Conservation (phyloP, 2,888 invertebrate genomes). For the Lissocephala sabroskyi region DNA sequence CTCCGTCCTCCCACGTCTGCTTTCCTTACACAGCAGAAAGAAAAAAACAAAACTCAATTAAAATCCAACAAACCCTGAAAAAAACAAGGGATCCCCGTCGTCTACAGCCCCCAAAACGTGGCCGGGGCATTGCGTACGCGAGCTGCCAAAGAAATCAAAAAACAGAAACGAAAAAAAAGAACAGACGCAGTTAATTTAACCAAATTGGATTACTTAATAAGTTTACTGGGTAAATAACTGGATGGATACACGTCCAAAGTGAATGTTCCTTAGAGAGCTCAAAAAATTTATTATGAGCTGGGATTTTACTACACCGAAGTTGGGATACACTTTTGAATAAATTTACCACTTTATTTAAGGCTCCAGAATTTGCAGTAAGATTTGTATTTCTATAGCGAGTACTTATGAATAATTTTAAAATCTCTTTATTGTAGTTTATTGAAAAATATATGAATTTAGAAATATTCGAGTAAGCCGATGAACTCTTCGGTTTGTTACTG, state of each 20-base stretch:
- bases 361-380: too few relatives aligned
- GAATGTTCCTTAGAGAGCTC: slow-evolving; percentile 28
- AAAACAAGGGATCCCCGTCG: not conserved
- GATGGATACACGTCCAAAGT: slow-evolving; percentile 35
- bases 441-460: too few relatives aligned
- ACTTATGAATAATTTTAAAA: too few relatives aligned
- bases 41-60: slow-evolving; percentile 49
- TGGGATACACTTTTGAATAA: too few relatives aligned
- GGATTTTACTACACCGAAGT: too few relatives aligned
- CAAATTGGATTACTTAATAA: slow-evolving; percentile 70
- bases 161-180: slow-evolving; percentile 4
- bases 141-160: slow-evolving; percentile 26
- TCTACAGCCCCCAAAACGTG: slow-evolving; percentile 15
- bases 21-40: not conserved
- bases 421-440: too few relatives aligned
- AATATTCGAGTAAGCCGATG: too few relatives aligned
- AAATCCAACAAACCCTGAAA: slow-evolving; percentile 32
- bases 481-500: too few relatives aligned
- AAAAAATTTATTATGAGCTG: too few relatives aligned
- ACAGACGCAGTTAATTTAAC: slow-evolving; percentile 63
- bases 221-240: slow-evolving; percentile 64
- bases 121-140: slow-evolving; percentile 15
- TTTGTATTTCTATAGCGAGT: too few relatives aligned
- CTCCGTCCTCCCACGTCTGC: not conserved
- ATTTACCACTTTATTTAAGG: too few relatives aligned